Evolutionary conservation across 2,797 vertebrate species (phyloP), one percentile per base, ranked within the genome.

Genomic region (Pangasius mekongensis): DNA sequence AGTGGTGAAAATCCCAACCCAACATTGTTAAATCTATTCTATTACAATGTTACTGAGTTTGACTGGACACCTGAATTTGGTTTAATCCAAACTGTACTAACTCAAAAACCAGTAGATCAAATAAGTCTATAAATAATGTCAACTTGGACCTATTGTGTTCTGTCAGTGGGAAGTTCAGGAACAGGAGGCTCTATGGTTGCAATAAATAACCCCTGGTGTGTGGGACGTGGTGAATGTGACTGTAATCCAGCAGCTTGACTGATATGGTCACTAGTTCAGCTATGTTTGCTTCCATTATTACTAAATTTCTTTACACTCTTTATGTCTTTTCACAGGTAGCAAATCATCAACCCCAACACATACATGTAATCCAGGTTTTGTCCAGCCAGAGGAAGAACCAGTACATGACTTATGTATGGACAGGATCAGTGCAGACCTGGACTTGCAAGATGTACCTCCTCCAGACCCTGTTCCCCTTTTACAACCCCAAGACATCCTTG

Each of bases 251-350:
- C 67, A 83, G 39, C 10, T 83, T 83, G 20, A 24, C 52, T 83
- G 36, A 64, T 43, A 66, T 67, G 16, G 8, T 22, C 43, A 67
- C 60, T 49, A 47, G 62, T 30, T 83, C 27, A 66, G 27, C 24
- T n/a, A 47, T 49, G 43, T 83, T 66, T 66, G 60, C 7, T 33
- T 67, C 11, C 16, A 74, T 71, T 47, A 67, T 54, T 56, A 20
- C 10, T n/a, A 71, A 71, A 84, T 2, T 56, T 56, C 24, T n/a
- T 60, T 47, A 82, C 20, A 56, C 10, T 39, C 4, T 60, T 84
- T 82, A 2, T 84, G 36, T 84, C 27, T 90, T 49, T 87, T 58
- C 2, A 56, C 92, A 96, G 96, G 96, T 84, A 93, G 87, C 56
- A 93, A 92, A 66, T 91, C 90, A 18, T 69, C 78, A 36, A 76